Evolutionary conservation across 2,888 invertebrate genomes (phyloP).

Genomic region (Torymus aiolomorphi): DNA sequence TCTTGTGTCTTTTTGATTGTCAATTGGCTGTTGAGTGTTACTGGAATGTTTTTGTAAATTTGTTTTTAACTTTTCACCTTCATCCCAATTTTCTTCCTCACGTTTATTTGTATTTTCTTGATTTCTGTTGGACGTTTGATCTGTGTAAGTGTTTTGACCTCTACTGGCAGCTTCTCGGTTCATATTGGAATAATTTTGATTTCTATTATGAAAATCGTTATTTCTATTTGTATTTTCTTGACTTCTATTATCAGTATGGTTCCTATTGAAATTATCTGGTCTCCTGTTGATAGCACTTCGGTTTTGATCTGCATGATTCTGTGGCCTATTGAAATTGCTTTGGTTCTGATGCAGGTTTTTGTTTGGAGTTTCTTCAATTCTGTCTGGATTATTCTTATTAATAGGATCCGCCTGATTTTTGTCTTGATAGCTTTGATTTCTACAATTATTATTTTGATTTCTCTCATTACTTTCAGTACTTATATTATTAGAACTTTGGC

Average conservation of each 20-base stretch:
- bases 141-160: neutral
- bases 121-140: neutral
- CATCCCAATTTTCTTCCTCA: conserved; percentile 17
- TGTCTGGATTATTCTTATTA: neutral
- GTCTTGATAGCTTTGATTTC: conserved; percentile 11
- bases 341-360: no score
- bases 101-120: no score
- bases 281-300: conserved; percentile 2
- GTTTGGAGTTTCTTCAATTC: neutral
- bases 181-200: neutral
- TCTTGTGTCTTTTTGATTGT: neutral
- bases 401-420: no score
- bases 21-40: no score
- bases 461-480: no score
- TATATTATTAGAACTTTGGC: neutral
- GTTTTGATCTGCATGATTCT: conserved; percentile 13
- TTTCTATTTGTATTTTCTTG: conserved; percentile 13
- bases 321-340: neutral
- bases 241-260: conserved; percentile 1
- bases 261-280: conserved; percentile 1
- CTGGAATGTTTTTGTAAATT: no score
- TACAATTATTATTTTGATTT: neutral
- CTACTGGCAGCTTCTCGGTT: neutral
- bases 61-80: neutral
- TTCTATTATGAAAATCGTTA: neutral